Percentiles rank a stretch among this genome's conserved stretches.
Evolutionary conservation across 2,888 invertebrate genomes (phyloP).

Genomic region (Metallyticus violacea): DNA sequence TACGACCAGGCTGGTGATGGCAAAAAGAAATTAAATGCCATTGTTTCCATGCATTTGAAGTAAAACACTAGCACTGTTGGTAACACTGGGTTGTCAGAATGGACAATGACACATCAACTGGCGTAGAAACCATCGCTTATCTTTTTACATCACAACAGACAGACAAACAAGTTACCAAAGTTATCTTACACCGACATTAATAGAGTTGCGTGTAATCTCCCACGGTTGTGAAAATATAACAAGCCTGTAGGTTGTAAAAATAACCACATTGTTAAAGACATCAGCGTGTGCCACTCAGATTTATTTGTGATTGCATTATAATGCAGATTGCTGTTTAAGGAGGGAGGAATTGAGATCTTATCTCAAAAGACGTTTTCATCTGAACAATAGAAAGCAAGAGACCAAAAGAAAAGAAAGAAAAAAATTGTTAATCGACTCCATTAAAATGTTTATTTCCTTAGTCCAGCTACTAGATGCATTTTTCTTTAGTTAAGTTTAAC

Average conservation of each 20-base stretch:
- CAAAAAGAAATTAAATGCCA: too few species aligned
- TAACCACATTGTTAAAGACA: neutral
- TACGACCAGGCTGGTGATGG: too few species aligned
- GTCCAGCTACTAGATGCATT: neutral
- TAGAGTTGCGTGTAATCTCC: neutral
- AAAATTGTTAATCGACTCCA: neutral
- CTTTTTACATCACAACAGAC: neutral
- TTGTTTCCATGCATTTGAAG: too few species aligned
- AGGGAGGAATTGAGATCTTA: neutral
- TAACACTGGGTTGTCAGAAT: neutral
- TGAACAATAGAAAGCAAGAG: neutral
- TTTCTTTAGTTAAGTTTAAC: neutral
- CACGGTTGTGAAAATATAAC: neutral
- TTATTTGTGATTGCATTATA: neutral
- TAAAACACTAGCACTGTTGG: neutral
- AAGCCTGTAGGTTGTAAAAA: neutral
- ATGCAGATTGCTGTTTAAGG: neutral
- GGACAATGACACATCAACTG: neutral
- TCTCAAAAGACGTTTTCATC: neutral
- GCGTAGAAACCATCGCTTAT: neutral
- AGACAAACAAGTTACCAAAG: neutral
- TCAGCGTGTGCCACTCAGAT: neutral
- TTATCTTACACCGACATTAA: neutral
- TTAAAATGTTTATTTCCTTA: neutral
- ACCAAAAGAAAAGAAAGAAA: neutral